These are phyloP conservation scores for Anguilla japonica DNA, from an alignment of 2,113 vertebrate species.

Conservation along the genomic window DNA sequence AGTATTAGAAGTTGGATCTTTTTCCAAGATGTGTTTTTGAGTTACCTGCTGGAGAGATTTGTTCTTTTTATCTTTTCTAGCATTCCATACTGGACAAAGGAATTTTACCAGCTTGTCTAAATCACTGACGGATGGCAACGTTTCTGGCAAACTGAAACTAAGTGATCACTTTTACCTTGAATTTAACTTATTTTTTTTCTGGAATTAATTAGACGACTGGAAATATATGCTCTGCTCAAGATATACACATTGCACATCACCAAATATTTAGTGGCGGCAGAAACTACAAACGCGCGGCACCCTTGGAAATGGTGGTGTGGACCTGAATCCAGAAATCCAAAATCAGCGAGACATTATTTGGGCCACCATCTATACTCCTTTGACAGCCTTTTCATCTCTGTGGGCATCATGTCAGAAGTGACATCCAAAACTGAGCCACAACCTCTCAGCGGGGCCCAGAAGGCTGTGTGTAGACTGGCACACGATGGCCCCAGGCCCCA, in stretches of 20 bases:
- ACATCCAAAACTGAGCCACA: slow-evolving; percentile 57
- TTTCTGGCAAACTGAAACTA: background rate
- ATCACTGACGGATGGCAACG: background rate
- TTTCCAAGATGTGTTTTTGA: background rate
- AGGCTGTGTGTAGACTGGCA: slow-evolving; percentile 72
- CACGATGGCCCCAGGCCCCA: slow-evolving; percentile 66
- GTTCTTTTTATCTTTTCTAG: background rate
- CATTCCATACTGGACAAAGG: background rate
- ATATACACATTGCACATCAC: background rate
- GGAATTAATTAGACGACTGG: background rate
- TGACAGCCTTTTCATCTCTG: background rate
- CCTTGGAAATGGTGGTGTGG: too few species aligned
- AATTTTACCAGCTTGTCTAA: background rate
- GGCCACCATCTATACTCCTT: background rate
- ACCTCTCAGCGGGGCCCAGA: slow-evolving; percentile 70
- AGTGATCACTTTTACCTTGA: background rate
- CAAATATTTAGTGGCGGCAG: background rate
- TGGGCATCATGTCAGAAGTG: background rate
- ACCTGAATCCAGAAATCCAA: background rate
- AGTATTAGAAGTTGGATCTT: background rate
- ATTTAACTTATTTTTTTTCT: background rate
- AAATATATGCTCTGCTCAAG: background rate
- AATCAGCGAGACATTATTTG: background rate
- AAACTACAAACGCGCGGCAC: background rate
- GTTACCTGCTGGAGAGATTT: background rate